Percentiles rank a stretch among this genome's conserved stretches.
Evolutionary conservation across 2,888 invertebrate species (phyloP).

Genomic region (Arenicola marina): DNA sequence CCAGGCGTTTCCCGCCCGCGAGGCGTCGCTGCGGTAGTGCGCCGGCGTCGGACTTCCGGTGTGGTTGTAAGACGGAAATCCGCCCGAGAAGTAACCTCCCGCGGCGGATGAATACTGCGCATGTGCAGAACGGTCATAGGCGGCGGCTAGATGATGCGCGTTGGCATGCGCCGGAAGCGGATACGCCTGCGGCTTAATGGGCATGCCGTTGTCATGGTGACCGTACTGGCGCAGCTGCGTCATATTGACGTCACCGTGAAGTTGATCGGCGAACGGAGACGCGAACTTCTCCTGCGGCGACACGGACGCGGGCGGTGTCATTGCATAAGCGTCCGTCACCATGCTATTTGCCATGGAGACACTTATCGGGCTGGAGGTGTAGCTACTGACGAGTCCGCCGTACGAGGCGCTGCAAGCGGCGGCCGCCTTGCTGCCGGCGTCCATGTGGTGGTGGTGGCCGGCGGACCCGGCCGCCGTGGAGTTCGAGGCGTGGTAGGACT

Average conservation of each 20-base stretch:
- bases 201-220: conserved; percentile 13
- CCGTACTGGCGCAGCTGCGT: conserved; percentile 14
- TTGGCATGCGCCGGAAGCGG: conserved; percentile 25
- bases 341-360: conserved; percentile 22
- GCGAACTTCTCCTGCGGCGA: conserved; percentile 81
- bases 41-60: neutral
- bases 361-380: conserved; percentile 20
- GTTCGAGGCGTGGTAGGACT: conserved; percentile 13
- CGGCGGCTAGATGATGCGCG: neutral
- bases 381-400: neutral
- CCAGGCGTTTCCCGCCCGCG: neutral
- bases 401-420: neutral
- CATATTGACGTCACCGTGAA: conserved; percentile 14
- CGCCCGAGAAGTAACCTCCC: neutral
- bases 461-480: conserved; percentile 11
- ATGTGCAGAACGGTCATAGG: neutral
- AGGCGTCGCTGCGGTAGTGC: neutral
- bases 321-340: conserved; percentile 69
- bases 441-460: neutral
- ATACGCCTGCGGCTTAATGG: conserved; percentile 36
- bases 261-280: conserved; percentile 34
- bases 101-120: neutral
- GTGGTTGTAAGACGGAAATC: neutral
- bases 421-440: neutral
- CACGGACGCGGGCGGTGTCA: conserved; percentile 97